Evolutionary conservation across 1,140 invertebrate species (phyloP).

Genomic region (Piezodorus guildinii): DNA sequence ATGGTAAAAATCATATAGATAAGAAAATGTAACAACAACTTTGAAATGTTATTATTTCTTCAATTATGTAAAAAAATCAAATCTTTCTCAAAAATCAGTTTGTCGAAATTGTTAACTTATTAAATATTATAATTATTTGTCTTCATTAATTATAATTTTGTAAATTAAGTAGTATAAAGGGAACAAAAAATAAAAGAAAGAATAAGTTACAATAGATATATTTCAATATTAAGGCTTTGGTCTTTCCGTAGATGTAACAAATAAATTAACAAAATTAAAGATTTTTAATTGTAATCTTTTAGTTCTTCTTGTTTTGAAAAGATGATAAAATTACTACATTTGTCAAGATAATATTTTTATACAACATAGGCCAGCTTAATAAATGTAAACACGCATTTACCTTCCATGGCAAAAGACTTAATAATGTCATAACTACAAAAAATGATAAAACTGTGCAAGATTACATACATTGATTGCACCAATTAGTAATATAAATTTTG

Average conservation of each 20-base stretch:
- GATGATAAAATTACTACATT: conserved; percentile 24
- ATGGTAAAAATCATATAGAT: too few relatives aligned
- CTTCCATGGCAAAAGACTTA: conserved; percentile 9
- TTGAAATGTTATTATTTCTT: too few relatives aligned
- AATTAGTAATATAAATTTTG: neutral
- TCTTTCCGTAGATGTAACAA: conserved; percentile 29
- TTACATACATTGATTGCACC: conserved; percentile 13
- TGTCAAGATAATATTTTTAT: conserved; percentile 18
- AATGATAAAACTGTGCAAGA: conserved; percentile 9
- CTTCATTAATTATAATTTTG: too few relatives aligned
- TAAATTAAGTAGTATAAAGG: neutral
- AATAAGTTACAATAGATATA: conserved; percentile 31
- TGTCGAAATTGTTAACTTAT: too few relatives aligned
- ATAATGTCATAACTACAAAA: conserved; percentile 10
- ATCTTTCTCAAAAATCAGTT: too few relatives aligned
- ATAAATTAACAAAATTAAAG: conserved; percentile 13
- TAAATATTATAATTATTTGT: too few relatives aligned
- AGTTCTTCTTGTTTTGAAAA: conserved; percentile 22
- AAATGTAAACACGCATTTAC: conserved; percentile 21
- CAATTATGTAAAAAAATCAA: too few relatives aligned
- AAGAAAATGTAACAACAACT: too few relatives aligned
- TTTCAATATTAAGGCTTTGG: conserved; percentile 31
- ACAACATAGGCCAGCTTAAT: conserved; percentile 25
- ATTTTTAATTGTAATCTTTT: conserved; percentile 15
- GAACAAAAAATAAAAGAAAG: neutral